Evolutionary conservation across 2,888 invertebrate genomes (phyloP).

Genomic region (Lissonota sp.): DNA sequence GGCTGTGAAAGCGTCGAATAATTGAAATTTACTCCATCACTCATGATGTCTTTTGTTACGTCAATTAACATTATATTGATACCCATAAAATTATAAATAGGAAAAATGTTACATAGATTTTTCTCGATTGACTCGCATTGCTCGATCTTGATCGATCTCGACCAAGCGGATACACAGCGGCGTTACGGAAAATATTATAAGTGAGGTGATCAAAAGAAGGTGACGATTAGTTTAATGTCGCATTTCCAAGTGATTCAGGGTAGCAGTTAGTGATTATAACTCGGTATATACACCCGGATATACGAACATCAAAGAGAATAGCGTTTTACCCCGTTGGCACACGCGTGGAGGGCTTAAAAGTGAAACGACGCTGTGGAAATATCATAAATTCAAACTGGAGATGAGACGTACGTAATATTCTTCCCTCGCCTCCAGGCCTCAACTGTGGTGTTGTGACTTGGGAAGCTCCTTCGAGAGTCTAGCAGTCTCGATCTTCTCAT

Average conservation of each 20-base stretch:
- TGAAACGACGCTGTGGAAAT: constrained; percentile 77
- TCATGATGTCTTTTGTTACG: background rate
- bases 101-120: background rate
- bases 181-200: constrained; percentile 20
- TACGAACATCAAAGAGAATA: constrained; percentile 77
- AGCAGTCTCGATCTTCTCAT: constrained; percentile 73
- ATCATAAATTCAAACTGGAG: constrained; percentile 81
- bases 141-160: constrained; percentile 13
- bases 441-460: constrained; percentile 78
- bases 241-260: background rate
- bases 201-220: constrained; percentile 73
- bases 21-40: constrained; percentile 7
- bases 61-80: constrained; percentile 18
- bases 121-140: background rate
- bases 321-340: constrained; percentile 51
- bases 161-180: background rate
- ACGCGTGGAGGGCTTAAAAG: constrained; percentile 51
- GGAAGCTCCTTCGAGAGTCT: constrained; percentile 47
- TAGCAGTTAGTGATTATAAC: constrained; percentile 66
- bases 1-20: background rate
- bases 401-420: constrained; percentile 52
- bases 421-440: constrained; percentile 50
- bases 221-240: constrained; percentile 77
- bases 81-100: background rate
- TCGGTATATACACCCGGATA: constrained; percentile 68